phyloP scores from a whole-genome alignment of 2,797 vertebrate genomes.

The Sebastes paucispinis region DNA sequence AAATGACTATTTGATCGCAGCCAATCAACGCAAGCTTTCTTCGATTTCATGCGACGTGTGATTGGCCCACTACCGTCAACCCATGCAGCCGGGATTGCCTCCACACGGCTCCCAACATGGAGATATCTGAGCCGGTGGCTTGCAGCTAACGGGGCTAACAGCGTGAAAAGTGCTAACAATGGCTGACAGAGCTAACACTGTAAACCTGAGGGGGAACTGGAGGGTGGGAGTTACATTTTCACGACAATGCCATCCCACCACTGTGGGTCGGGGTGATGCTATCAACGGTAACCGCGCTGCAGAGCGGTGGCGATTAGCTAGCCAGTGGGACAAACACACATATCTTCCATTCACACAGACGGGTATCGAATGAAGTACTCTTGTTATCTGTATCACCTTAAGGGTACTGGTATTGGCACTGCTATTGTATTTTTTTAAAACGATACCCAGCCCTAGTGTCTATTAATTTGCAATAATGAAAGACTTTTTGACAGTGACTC shows the following conservation, averaged over 20 bases:
- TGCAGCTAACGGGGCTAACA: too few relatives aligned
- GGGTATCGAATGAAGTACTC: not conserved
- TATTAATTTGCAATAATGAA: slow-evolving; percentile 46
- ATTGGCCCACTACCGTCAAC: too few relatives aligned
- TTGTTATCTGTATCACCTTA: not conserved
- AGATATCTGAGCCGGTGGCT: too few relatives aligned
- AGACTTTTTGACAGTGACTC: slow-evolving; percentile 23
- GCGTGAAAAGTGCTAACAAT: too few relatives aligned
- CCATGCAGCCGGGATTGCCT: too few relatives aligned
- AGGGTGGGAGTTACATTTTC: too few relatives aligned
- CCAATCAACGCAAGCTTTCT: not conserved
- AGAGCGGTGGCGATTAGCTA: too few relatives aligned
- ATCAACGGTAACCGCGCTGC: not conserved
- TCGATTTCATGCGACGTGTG: too few relatives aligned
- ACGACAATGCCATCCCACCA: not conserved
- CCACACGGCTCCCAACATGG: too few relatives aligned
- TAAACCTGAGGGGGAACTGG: too few relatives aligned
- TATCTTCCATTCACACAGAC: not conserved
- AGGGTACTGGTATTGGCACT: not conserved
- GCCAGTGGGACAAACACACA: not conserved
- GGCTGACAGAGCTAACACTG: too few relatives aligned
- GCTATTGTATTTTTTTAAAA: not conserved
- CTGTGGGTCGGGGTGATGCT: fast-evolving
- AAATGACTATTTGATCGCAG: not conserved
- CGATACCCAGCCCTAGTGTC: not conserved